These are phyloP conservation scores for Ciconia stormi DNA, from an alignment of 2,113 vertebrate species.

Conservation along the genomic window DNA sequence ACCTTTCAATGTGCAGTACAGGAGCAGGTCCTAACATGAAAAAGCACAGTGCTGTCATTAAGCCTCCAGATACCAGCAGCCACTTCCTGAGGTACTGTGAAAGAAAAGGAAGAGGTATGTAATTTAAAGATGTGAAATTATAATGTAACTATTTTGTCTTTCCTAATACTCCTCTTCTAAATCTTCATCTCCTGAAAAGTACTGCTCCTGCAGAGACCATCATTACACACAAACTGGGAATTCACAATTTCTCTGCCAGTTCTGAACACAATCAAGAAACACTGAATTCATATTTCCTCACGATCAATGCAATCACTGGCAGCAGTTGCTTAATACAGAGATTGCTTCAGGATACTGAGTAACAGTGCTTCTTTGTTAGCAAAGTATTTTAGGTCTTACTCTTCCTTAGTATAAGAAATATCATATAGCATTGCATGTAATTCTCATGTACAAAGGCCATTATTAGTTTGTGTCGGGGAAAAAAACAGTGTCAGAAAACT, in stretches of 20 bases:
- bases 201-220: not conserved
- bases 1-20: conserved; percentile 86
- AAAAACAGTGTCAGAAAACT: not conserved
- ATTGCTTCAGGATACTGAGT: not conserved
- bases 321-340: not conserved
- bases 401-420: not conserved
- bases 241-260: not conserved
- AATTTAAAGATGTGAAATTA: not conserved
- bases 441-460: not conserved
- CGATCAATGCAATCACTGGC: not conserved
- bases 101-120: not conserved
- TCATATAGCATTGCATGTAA: not conserved
- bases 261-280: not conserved
- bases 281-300: not conserved
- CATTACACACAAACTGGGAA: not conserved
- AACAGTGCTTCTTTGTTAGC: not conserved
- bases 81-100: conserved; percentile 78
- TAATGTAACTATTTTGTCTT: not conserved
- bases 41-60: conserved; percentile 79
- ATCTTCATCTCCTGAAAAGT: not conserved
- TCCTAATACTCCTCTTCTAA: not conserved
- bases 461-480: not conserved
- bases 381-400: not conserved
- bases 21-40: conserved; percentile 87
- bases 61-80: conserved; percentile 81